Base-by-base conservation (phyloP, 2,888 invertebrate genomes). In the Hirtodrosophila confusa region DNA sequence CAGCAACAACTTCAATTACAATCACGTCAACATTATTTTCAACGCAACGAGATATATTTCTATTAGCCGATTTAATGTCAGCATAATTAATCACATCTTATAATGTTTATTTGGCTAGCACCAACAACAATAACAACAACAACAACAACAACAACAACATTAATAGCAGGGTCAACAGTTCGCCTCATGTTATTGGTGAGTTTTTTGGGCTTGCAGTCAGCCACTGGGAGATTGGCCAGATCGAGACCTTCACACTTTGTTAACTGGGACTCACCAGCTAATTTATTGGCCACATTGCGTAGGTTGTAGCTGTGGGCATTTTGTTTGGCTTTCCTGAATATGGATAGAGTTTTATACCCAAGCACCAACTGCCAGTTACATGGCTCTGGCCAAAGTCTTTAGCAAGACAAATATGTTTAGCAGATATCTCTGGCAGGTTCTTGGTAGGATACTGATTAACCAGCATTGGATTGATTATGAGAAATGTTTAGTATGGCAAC, bases 51-150 rank as follows among this genome's bases (percentile, higher is more conserved):
- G 83, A 83, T 83, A 84, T 84, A 85, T 87, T 87, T 87, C 87
- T 86, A 88, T 88, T 87, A 88, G 83, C 80, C 86, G 83, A 76
- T 83, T 85, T 87, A 85, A 88, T 88, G 87, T 78, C 86, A 79
- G 83, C 75, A 74, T 87, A 78, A 87, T 87, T 87, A 88, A 88
- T 87, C 86, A 87, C 75, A 65, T 56, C 67, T 62, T 67, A 77
- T 79, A 77, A 86, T 79, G 68, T 74, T 62, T 51, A 73, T 61
- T 64, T 31, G 31, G 64, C 58, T 17, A 17, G 17, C 17, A 51
- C 37, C 50, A 57, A n/a, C 62, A 63, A 41, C 62, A 62, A 11
- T 48, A 55, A 23, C 58, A 69, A 41, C 62, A 62, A 11, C 51
- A 55, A 23, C 58, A 69, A 11, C 61, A 58, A 11, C 57, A 57